Conservation (phyloP, 2,113 vertebrate genomes). For the Pangasianodon gigas region DNA sequence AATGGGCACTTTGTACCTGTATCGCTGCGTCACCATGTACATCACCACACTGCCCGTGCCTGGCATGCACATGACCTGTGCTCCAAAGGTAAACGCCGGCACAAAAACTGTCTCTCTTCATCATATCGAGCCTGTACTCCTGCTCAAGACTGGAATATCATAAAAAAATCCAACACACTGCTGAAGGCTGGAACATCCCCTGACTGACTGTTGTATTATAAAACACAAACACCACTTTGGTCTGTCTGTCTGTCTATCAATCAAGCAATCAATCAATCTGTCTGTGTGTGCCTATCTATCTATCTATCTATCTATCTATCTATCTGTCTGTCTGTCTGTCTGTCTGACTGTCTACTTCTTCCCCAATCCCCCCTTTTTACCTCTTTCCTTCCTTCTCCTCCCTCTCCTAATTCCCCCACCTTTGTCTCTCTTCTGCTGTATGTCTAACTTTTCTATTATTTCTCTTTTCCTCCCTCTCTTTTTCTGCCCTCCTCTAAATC, state of each 20-base stretch:
- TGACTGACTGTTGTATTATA: not conserved
- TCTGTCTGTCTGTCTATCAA: not conserved
- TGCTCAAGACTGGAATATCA: not conserved
- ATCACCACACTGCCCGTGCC: constrained; percentile 95
- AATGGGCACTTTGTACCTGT: constrained; percentile 92
- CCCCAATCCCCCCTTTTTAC: not conserved
- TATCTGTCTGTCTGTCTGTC: not conserved
- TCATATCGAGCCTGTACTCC: not conserved
- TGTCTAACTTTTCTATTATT: constrained; percentile 6
- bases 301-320: not conserved
- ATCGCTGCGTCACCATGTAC: constrained; percentile 96
- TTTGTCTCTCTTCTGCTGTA: not conserved
- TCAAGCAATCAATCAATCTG: not conserved
- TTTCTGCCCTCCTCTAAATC: not conserved
- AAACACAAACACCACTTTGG: not conserved
- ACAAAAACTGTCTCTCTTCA: not conserved
- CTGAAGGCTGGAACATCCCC: constrained; percentile 16
- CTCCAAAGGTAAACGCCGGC: constrained; percentile 76
- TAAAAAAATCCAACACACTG: not conserved
- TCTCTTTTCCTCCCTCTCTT: constrained; percentile 42
- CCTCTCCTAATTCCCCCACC: constrained; percentile 34
- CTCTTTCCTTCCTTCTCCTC: not conserved
- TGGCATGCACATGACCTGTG: constrained; percentile 93
- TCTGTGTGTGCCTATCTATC: not conserved
- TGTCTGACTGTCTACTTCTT: not conserved